phyloP scores from a whole-genome alignment of 2,888 invertebrate species.

The Drosophila rellima region DNA sequence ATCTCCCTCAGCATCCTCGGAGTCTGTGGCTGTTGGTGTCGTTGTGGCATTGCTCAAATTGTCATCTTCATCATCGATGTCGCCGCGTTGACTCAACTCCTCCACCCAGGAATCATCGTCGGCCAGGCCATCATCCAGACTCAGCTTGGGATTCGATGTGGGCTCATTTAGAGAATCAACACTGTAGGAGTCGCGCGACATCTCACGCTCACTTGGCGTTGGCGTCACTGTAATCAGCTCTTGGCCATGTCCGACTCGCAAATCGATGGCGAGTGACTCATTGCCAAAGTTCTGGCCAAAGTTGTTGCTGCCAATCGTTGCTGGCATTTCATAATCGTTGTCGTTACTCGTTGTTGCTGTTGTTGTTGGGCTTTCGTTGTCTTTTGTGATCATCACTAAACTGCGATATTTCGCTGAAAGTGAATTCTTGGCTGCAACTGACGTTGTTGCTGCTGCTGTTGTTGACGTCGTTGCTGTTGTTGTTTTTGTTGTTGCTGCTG shows the following conservation, averaged over 20 bases:
- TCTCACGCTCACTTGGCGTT: constrained; percentile 64
- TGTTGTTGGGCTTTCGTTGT: constrained; percentile 83
- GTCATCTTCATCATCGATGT: constrained; percentile 85
- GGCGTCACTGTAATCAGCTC: constrained; percentile 43
- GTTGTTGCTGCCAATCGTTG: constrained; percentile 47
- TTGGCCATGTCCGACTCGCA: constrained; percentile 15
- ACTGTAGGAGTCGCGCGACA: constrained; percentile 68
- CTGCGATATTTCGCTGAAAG: constrained; percentile 91
- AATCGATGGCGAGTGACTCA: constrained; percentile 61
- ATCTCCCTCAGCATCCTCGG: constrained; percentile 85
- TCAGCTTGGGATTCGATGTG: constrained; percentile 70
- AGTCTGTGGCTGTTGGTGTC: constrained; percentile 83
- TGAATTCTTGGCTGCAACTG: constrained; percentile 76
- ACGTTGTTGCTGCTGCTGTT: constrained; percentile 22
- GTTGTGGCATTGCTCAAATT: constrained; percentile 86
- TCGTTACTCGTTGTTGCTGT: constrained; percentile 45
- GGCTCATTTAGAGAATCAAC: constrained; percentile 73
- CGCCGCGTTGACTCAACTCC: constrained; percentile 93
- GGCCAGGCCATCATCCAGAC: constrained; percentile 94
- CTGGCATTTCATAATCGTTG: constrained; percentile 68
- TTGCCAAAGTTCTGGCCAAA: constrained; percentile 69
- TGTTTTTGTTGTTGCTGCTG: constrained; percentile 35
- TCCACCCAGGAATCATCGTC: constrained; percentile 97
- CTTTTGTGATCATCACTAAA: constrained; percentile 96
- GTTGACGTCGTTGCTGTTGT: constrained; percentile 24